Base-by-base conservation (phyloP, 2,113 vertebrate genomes). In the Ahaetulla prasina region DNA sequence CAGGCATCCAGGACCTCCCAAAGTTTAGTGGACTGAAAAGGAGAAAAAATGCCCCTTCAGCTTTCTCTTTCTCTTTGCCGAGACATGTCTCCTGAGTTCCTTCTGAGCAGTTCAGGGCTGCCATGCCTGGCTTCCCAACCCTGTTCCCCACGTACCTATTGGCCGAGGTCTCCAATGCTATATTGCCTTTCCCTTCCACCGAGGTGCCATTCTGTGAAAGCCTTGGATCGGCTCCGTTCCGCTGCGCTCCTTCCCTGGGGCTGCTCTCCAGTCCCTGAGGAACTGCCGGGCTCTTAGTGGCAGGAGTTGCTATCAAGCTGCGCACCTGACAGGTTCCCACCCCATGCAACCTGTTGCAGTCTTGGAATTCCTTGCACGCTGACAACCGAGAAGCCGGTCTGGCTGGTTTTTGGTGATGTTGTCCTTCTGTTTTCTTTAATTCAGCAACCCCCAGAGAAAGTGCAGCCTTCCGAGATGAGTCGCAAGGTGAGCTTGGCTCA, bases 351-450 rank as follows among this genome's bases (percentile, higher is more conserved):
- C 54, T 53, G 91, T n/a, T 92, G 94, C 91, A 96, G 97, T 95
- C 96, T 95, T 96, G 97, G 96, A 97, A 98, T 98, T 98, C 97
- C 97, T 97, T 93, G 94, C 95, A 93, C 94, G 95, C 93, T 94
- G 96, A 97, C 96, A 97, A 96, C 95, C 85, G 96, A 94, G 93
- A 96, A 98, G 96, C 97, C 96, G 97, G 98, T 98, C 92, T 0
- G 95, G 96, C 97, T 94, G 96, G 98, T 98, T 97, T 94, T 85
- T 92, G 95, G 92, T 91, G 94, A 94, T 93, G 68, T 94, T 5
- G 93, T 91, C 93, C 85, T 86, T 43, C 92, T 30, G 1, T 92
- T 96, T 96, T 90, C 85, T 94, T 91, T 90, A 90, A 94, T 93
- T 96, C 96, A 96, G 96, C 95, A 95, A 91, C 3, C 93, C 95